A percentile compares a stretch with the other conserved stretches of the same genome.
These are phyloP conservation scores for Andricus quercusramuli DNA, from an alignment of 2,888 invertebrate species.

Conservation along the genomic window DNA sequence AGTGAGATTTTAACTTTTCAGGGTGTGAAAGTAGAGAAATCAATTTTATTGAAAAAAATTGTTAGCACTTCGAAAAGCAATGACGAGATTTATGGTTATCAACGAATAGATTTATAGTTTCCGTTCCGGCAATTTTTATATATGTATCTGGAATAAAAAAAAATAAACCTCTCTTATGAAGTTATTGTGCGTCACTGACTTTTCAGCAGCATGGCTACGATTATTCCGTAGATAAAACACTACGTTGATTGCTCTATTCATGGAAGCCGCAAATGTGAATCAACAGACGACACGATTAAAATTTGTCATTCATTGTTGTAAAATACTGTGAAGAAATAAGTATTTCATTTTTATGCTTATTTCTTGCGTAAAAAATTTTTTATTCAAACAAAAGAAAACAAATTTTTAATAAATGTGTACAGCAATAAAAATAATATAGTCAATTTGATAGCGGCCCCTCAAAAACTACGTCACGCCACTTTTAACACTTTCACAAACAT, in stretches of 20 bases:
- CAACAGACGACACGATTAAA: neutral
- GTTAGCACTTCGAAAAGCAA: slow-evolving; percentile 28
- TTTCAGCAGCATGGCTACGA: neutral
- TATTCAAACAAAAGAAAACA: no score
- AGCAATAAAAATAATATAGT: no score
- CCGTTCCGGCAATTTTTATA: neutral
- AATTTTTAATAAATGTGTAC: no score
- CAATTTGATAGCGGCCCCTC: no score
- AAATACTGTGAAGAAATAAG: neutral
- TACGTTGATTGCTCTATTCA: neutral
- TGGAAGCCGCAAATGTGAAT: neutral
- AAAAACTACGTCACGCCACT: no score
- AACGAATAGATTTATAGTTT: neutral
- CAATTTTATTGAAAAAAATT: slow-evolving; percentile 19
- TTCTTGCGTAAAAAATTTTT: no score
- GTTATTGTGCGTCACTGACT: neutral
- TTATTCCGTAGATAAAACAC: neutral
- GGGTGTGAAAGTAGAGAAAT: slow-evolving; percentile 16
- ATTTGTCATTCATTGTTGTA: neutral
- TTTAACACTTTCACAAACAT: no score
- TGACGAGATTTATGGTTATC: neutral
- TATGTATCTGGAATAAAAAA: no score
- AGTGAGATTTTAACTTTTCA: slow-evolving; percentile 33
- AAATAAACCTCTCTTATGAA: neutral
- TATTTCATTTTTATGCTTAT: no score